phyloP scores from a whole-genome alignment of 1,140 invertebrate species.

The Drosophila pallidifrons region DNA sequence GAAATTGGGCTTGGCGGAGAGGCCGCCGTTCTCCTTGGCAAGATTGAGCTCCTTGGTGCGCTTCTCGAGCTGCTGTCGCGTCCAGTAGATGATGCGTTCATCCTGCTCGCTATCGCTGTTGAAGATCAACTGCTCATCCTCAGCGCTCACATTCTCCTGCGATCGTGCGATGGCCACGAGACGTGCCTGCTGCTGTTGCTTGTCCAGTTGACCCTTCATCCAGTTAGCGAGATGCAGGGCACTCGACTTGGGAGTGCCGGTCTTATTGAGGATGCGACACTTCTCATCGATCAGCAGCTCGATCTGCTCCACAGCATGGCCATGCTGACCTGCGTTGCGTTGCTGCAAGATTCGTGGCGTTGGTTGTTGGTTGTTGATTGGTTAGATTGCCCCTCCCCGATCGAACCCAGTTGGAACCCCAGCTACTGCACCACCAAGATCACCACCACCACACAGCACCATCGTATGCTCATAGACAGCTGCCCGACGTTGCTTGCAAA shows the following conservation, averaged over 20 bases:
- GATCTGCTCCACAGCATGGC: conserved; percentile 84
- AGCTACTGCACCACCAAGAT: neutral
- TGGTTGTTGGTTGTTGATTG: too few species aligned
- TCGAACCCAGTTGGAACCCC: neutral
- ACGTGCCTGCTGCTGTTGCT: conserved; percentile 79
- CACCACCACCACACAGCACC: conserved; percentile 18
- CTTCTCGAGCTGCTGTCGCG: conserved; percentile 88
- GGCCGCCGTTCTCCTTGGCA: conserved; percentile 78
- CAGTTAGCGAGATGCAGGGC: conserved; percentile 89
- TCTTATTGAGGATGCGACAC: conserved; percentile 87
- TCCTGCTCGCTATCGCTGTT: conserved; percentile 86
- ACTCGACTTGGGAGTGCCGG: conserved; percentile 86
- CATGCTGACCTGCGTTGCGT: conserved; percentile 32
- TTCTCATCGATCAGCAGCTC: conserved; percentile 87
- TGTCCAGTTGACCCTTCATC: conserved; percentile 88
- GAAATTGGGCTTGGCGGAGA: conserved; percentile 82
- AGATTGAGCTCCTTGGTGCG: conserved; percentile 89
- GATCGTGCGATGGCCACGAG: conserved; percentile 72
- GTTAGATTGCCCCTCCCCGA: neutral
- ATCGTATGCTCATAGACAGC: conserved; percentile 32
- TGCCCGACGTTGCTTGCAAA: conserved; percentile 54
- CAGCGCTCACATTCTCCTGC: conserved; percentile 70
- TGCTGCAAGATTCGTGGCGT: conserved; percentile 33
- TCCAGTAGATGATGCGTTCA: conserved; percentile 89
- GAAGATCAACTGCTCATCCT: conserved; percentile 77